A percentile compares a stretch with the other conserved stretches of the same genome.
These are phyloP conservation scores for Bos indicus DNA, from an alignment of 2,113 vertebrate genomes.

Conservation along the genomic window DNA sequence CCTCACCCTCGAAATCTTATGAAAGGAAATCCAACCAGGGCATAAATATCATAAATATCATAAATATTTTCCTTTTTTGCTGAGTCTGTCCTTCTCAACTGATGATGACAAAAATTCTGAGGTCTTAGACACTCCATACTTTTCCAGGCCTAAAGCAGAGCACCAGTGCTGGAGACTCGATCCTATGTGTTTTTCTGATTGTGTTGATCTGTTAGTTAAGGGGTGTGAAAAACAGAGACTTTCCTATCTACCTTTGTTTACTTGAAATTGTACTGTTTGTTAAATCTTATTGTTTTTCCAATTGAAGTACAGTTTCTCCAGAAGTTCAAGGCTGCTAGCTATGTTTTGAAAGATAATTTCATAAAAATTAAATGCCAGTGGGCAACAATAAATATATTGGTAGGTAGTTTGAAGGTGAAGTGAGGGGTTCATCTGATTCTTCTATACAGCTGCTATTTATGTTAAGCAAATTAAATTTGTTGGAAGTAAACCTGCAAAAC, in stretches of 20 bases:
- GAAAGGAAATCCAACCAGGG: neutral
- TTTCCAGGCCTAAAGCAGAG: neutral
- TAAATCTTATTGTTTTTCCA: slow-evolving; percentile 29
- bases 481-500: neutral
- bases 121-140: neutral
- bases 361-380: slow-evolving; percentile 20
- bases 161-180: neutral
- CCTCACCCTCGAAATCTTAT: neutral
- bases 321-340: neutral
- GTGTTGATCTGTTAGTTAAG: neutral
- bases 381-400: slow-evolving; percentile 3
- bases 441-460: neutral
- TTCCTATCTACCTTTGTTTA: neutral
- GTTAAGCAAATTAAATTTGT: neutral
- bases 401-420: neutral
- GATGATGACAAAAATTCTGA: neutral
- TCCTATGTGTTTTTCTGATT: neutral
- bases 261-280: neutral
- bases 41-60: neutral
- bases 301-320: neutral
- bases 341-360: slow-evolving; percentile 22
- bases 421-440: neutral
- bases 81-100: neutral
- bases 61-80: neutral
- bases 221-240: neutral